Conservation (phyloP, 1,140 invertebrate genomes). For the Sycobia sp. region DNA sequence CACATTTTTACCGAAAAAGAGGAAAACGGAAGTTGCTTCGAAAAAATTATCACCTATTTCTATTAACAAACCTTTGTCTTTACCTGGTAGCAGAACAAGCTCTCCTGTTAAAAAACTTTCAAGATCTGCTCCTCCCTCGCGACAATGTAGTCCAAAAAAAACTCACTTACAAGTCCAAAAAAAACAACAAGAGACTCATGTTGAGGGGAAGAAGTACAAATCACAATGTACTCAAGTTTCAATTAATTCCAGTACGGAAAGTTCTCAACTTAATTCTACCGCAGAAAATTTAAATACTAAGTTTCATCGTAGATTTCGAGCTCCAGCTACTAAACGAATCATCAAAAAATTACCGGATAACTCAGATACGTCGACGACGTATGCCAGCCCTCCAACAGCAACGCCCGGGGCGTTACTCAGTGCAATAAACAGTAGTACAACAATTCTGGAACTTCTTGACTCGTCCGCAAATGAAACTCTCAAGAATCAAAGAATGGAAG, state of each 20-base stretch:
- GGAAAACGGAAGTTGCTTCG: conserved; percentile 16
- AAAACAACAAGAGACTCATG: conserved; percentile 4
- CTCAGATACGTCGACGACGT: conserved; percentile 56
- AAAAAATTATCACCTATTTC: conserved; percentile 20
- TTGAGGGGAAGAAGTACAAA: background rate
- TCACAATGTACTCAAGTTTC: conserved; percentile 28
- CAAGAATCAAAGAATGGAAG: conserved; percentile 20
- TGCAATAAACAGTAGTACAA: conserved; percentile 39
- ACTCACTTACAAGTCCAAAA: background rate
- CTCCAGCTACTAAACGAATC: conserved; percentile 30
- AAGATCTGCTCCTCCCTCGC: conserved; percentile 35
- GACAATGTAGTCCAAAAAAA: conserved; percentile 38
- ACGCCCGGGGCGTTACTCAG: conserved; percentile 34
- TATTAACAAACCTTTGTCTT: conserved; percentile 38
- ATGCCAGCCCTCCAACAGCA: conserved; percentile 49
- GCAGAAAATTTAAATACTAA: conserved; percentile 32
- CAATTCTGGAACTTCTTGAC: conserved; percentile 53
- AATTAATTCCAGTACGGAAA: conserved; percentile 48
- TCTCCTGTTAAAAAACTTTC: conserved; percentile 38
- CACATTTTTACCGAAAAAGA: conserved; percentile 17
- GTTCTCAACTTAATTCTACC: conserved; percentile 40
- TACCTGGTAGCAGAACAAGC: conserved; percentile 19
- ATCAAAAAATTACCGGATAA: conserved; percentile 43
- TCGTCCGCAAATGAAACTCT: conserved; percentile 39
- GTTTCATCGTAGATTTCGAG: conserved; percentile 32